A percentile compares a stretch with the other conserved stretches of the same genome.
phyloP scores from a whole-genome alignment of 2,797 vertebrate genomes.

The Perodicticus potto region DNA sequence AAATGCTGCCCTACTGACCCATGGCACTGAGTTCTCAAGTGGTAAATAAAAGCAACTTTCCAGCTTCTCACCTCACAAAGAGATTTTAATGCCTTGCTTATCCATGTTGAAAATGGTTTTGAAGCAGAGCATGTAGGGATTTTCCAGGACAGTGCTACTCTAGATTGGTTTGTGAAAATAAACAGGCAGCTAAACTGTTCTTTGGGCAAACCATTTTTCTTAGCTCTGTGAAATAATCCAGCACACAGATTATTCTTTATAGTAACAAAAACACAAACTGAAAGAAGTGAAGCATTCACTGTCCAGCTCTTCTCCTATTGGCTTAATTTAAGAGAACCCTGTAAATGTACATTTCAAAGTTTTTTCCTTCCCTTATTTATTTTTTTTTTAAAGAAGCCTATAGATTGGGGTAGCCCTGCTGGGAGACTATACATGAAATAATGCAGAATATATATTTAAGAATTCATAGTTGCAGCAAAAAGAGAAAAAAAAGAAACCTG shows the following conservation, averaged over 20 bases:
- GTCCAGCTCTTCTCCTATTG: neutral
- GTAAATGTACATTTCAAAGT: neutral
- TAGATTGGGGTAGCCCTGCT: neutral
- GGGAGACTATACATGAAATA: neutral
- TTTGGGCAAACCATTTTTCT: constrained; percentile 63
- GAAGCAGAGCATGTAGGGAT: constrained; percentile 60
- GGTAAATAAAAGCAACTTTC: constrained; percentile 8
- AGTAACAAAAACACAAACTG: constrained; percentile 55
- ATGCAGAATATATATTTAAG: constrained; percentile 34
- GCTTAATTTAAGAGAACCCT: constrained; percentile 37
- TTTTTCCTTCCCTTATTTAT: neutral
- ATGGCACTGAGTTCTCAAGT: neutral
- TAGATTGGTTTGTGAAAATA: constrained; percentile 66
- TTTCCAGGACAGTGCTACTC: constrained; percentile 68
- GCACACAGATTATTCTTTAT: constrained; percentile 43
- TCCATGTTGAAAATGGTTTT: constrained; percentile 75
- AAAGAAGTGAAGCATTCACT: neutral
- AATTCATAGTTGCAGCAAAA: constrained; percentile 29
- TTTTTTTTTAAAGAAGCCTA: neutral
- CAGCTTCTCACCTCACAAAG: constrained; percentile 22
- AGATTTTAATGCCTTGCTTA: constrained; percentile 65
- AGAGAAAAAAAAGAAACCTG: neutral
- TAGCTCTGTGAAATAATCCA: constrained; percentile 51
- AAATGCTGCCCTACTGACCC: constrained; percentile 26
- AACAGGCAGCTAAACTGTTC: constrained; percentile 51